Evolutionary conservation across 2,888 invertebrate genomes (phyloP).

Genomic region (Dyspetes luteomarginatus): DNA sequence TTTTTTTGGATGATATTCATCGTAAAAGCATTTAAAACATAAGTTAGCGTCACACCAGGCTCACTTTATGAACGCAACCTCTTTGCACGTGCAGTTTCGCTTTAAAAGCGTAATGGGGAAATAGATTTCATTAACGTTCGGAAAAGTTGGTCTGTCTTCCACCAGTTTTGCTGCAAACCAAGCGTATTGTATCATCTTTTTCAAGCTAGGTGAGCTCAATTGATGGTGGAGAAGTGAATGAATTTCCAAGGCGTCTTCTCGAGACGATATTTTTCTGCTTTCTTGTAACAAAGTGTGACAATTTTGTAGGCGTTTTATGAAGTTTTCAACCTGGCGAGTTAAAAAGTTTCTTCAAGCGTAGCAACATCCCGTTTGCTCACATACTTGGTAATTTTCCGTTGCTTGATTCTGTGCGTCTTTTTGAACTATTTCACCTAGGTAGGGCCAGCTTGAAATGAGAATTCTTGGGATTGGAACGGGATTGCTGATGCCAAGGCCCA

Average conservation of each 20-base stretch:
- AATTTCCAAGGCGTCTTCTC: constrained; percentile 48
- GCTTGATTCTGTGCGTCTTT: background rate
- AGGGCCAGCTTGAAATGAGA: background rate
- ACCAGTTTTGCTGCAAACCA: constrained; percentile 47
- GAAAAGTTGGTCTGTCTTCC: background rate
- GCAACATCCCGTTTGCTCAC: background rate
- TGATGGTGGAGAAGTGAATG: constrained; percentile 50
- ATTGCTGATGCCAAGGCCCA: too few relatives aligned
- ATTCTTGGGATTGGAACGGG: too few relatives aligned
- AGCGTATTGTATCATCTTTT: constrained; percentile 48
- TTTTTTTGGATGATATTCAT: constrained; percentile 2
- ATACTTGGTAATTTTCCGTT: background rate
- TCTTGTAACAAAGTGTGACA: constrained; percentile 15
- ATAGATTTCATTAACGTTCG: background rate
- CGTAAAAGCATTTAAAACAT: background rate
- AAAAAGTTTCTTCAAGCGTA: constrained; percentile 29
- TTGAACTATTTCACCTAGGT: background rate
- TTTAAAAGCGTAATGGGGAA: background rate
- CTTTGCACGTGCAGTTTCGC: background rate
- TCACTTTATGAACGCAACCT: background rate
- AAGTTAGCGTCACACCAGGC: background rate
- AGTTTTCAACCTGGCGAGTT: constrained; percentile 45
- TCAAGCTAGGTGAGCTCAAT: constrained; percentile 36
- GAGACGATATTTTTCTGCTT: constrained; percentile 19
- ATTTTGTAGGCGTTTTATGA: constrained; percentile 43